Conservation (phyloP, 1,140 invertebrate genomes). For the Magallana angulata region DNA sequence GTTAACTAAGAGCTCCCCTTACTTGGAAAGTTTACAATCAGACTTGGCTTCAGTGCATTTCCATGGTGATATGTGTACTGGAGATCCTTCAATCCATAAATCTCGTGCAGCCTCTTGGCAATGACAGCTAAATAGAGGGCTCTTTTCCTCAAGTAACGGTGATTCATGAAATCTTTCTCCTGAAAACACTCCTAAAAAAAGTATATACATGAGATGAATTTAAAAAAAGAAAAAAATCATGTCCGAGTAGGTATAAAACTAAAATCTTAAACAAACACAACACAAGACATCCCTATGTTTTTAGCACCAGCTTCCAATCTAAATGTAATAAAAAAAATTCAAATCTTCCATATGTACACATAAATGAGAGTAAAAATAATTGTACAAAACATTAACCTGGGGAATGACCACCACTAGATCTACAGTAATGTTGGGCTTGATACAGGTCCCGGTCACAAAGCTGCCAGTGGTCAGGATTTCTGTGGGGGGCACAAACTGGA, state of each 20-base stretch:
- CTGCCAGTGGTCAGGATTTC: slow-evolving; percentile 69
- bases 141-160: slow-evolving; percentile 89
- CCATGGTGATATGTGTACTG: slow-evolving; percentile 80
- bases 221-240: no score
- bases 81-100: slow-evolving; percentile 81
- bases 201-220: no score
- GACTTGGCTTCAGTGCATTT: slow-evolving; percentile 84
- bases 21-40: slow-evolving; percentile 83
- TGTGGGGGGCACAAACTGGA: slow-evolving; percentile 70
- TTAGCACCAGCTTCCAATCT: no score
- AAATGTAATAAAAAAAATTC: no score
- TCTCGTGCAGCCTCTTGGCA: slow-evolving; percentile 82
- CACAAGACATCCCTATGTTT: no score
- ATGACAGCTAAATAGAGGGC: slow-evolving; percentile 89
- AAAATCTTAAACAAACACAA: no score
- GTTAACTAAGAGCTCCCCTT: neutral
- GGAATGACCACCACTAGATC: slow-evolving; percentile 73
- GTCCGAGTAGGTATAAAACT: no score
- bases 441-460: slow-evolving; percentile 59
- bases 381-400: slow-evolving; percentile 63
- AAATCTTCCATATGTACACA: no score
- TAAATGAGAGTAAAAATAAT: no score
- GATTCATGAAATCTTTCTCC: slow-evolving; percentile 87
- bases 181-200: slow-evolving; percentile 70
- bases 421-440: slow-evolving; percentile 64